Percentiles rank a stretch among this genome's conserved stretches.
Conservation (phyloP, 2,888 invertebrate genomes). For the Holacanthella duospinosa region DNA sequence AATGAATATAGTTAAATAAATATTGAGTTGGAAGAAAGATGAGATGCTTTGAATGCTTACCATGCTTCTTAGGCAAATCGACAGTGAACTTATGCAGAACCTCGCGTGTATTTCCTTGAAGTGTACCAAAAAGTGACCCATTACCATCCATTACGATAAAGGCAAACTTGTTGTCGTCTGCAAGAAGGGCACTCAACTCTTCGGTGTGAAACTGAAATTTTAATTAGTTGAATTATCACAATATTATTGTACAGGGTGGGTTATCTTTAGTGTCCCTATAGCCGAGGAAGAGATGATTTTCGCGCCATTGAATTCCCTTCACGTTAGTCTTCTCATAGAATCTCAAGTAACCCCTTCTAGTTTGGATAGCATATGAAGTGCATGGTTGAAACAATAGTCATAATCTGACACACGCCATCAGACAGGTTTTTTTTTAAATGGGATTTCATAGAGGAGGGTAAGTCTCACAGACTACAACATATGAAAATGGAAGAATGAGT, state of each 20-base stretch:
- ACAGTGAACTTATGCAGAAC: slow-evolving; percentile 95
- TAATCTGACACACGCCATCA: too few relatives aligned
- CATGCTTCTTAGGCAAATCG: slow-evolving; percentile 98
- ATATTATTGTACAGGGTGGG: too few relatives aligned
- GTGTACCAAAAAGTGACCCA: slow-evolving; percentile 95
- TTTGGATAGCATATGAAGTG: too few relatives aligned
- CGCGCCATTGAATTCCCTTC: too few relatives aligned
- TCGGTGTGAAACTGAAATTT: slow-evolving; percentile 69
- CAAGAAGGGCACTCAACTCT: slow-evolving; percentile 87
- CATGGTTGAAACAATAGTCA: too few relatives aligned
- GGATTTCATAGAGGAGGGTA: too few relatives aligned
- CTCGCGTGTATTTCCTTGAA: slow-evolving; percentile 88
- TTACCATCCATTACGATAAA: slow-evolving; percentile 99
- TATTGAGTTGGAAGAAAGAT: neutral
- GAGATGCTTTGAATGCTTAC: slow-evolving; percentile 45
- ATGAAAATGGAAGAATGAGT: too few relatives aligned
- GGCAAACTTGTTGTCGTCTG: slow-evolving; percentile 99
- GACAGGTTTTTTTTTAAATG: neutral
- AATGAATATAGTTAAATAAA: neutral
- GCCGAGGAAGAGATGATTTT: too few relatives aligned
- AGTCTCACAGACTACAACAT: too few relatives aligned
- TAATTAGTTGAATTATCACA: neutral
- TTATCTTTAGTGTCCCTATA: too few relatives aligned
- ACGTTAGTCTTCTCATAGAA: too few relatives aligned
- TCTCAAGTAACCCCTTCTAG: too few relatives aligned